Base-by-base conservation (phyloP, 2,113 vertebrate genomes). In the Bubo blakistoni region DNA sequence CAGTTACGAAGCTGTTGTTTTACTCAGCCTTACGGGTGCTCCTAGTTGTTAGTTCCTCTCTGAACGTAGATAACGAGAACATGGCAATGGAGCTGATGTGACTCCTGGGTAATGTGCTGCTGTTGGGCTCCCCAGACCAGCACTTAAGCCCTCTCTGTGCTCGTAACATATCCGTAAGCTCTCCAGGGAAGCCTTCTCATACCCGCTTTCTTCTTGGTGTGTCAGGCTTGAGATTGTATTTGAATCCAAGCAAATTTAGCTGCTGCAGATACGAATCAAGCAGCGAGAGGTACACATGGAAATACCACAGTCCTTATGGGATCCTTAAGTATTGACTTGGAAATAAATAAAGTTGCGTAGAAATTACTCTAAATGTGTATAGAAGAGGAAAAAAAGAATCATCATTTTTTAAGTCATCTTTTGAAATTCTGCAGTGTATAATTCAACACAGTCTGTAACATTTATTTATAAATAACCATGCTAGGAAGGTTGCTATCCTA, bases 391-490 rank as follows among this genome's bases (percentile, higher is more conserved):
- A 73, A 77, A 55, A 81, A 51, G 16, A 71, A 62, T 71, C 9
- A 26, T 82, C 9, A n/a, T 51, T 94, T 77, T 85, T 82, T 17
- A 93, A 92, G 80, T 72, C 49, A 72, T 89, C 82, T 40, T 70
- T 32, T 81, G 72, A 63, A 94, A 78, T 83, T 71, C 69, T 91
- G 66, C 73, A 52, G 47, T 86, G 77, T 95, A 86, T 93, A 94
- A 88, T 88, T 96, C 90, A 88, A 73, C 73, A 81, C 51, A 88
- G 81, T 77, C 85, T 88, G 67, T 86, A 88, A 69, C 59, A 67
- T 88, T 88, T 91, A 46, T 81, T 80, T 95, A 93, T 90, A 94
- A 94, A 77, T 94, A 86, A 51, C 86, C 40, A 30, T 63, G 36
- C 76, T 86, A 71, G 90, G 86, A 92, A 90, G 80, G 59, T 77